Evolutionary conservation across 2,888 invertebrate species (phyloP).

Genomic region (Euproctis similis): DNA sequence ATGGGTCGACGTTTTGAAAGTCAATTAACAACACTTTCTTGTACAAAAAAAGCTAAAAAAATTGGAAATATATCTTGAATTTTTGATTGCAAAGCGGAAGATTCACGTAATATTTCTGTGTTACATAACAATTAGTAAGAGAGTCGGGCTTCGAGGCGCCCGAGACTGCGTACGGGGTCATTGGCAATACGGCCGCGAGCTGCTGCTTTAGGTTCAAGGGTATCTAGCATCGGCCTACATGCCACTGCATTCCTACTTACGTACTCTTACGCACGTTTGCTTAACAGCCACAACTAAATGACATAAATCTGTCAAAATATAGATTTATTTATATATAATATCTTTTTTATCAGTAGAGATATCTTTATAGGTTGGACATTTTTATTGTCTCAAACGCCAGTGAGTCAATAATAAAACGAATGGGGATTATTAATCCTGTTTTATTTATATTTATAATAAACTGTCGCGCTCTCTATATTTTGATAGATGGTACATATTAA

Average conservation of each 20-base stretch:
- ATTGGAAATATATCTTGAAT: slow-evolving; percentile 14
- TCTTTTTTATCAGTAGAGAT: no score
- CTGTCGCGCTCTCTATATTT: no score
- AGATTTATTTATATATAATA: no score
- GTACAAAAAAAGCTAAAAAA: no score
- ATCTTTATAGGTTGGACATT: no score
- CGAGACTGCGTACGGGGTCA: slow-evolving; percentile 79
- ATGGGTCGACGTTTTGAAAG: slow-evolving; percentile 33
- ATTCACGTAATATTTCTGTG: slow-evolving; percentile 51
- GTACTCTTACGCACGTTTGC: neutral
- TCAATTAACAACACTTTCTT: slow-evolving; percentile 41
- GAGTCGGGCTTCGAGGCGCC: slow-evolving; percentile 40
- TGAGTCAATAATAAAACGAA: no score
- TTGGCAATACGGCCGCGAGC: slow-evolving; percentile 76
- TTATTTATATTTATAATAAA: no score
- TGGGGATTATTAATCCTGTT: no score
- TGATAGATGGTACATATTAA: no score
- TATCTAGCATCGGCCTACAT: slow-evolving; percentile 62
- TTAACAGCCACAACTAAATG: neutral
- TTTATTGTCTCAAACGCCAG: no score
- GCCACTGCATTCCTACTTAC: slow-evolving; percentile 27
- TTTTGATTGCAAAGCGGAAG: slow-evolving; percentile 41
- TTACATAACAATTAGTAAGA: slow-evolving; percentile 71
- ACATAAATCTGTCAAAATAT: neutral
- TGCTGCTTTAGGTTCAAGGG: slow-evolving; percentile 76